Evolutionary conservation across 2,113 vertebrate species (phyloP).

Genomic region (Bombycilla garrulus): DNA sequence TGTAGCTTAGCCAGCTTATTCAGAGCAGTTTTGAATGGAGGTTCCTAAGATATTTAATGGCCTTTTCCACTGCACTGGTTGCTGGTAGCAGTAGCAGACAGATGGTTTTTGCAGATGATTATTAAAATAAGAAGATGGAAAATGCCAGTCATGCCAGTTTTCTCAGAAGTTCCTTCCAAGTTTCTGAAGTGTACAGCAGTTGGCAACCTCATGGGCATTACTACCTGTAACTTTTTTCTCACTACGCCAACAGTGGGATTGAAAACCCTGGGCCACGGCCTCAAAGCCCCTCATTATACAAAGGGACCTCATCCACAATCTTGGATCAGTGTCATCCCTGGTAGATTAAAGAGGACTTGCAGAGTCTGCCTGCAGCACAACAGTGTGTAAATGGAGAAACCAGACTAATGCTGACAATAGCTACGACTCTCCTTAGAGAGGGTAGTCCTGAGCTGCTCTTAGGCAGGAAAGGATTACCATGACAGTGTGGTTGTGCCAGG

Average conservation of each 20-base stretch:
- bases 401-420: not conserved
- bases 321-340: not conserved
- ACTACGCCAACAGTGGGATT: not conserved
- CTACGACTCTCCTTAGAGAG: not conserved
- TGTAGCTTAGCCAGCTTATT: not conserved
- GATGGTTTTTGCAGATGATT: not conserved
- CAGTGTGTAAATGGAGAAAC: not conserved
- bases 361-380: not conserved
- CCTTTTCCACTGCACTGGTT: not conserved
- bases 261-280: not conserved
- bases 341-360: not conserved
- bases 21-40: not conserved
- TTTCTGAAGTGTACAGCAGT: not conserved
- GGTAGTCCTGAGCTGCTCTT: not conserved
- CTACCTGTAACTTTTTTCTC: constrained; percentile 17
- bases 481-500: not conserved
- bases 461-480: not conserved
- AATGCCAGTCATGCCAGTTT: not conserved
- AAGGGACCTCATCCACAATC: not conserved
- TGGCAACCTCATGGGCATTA: not conserved
- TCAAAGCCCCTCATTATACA: not conserved
- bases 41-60: not conserved
- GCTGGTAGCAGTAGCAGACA: not conserved
- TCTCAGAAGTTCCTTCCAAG: constrained; percentile 2
- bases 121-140: not conserved